Percentiles rank a stretch among this genome's conserved stretches.
Evolutionary conservation across 2,113 vertebrate genomes (phyloP).

Genomic region (Empidonax traillii): DNA sequence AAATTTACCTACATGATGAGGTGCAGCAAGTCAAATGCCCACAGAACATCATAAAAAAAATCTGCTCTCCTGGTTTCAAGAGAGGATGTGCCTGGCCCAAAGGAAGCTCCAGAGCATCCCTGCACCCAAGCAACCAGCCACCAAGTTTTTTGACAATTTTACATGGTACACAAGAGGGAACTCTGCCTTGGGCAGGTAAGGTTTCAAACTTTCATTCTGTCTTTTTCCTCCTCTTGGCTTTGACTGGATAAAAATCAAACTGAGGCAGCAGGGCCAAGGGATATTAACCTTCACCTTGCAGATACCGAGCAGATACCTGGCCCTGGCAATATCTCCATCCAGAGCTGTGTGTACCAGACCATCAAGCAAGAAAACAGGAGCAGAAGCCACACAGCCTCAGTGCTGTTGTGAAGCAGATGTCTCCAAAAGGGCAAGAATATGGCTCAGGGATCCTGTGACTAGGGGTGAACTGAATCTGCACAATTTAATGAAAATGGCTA

Average conservation of each 20-base stretch:
- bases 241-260: neutral
- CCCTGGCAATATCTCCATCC: neutral
- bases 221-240: neutral
- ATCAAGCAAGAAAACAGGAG: constrained; percentile 45
- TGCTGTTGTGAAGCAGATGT: constrained; percentile 61
- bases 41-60: neutral
- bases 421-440: constrained; percentile 63
- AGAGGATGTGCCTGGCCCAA: neutral
- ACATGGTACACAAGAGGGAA: neutral
- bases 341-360: neutral
- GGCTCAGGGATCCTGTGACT: constrained; percentile 71
- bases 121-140: neutral
- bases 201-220: neutral
- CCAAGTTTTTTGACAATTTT: neutral
- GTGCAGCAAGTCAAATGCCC: neutral
- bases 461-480: constrained; percentile 68
- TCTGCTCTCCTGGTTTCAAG: accelerated
- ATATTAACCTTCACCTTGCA: neutral
- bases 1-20: neutral
- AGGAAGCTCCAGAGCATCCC: neutral
- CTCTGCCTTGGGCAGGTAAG: neutral
- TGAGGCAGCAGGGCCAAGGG: neutral
- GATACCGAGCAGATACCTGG: neutral
- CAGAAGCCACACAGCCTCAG: constrained; percentile 32
- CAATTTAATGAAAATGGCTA: constrained; percentile 78